Percentiles rank a stretch among this genome's conserved stretches.
Conservation (phyloP, 2,113 vertebrate species). For the Catharus fuscescens region DNA sequence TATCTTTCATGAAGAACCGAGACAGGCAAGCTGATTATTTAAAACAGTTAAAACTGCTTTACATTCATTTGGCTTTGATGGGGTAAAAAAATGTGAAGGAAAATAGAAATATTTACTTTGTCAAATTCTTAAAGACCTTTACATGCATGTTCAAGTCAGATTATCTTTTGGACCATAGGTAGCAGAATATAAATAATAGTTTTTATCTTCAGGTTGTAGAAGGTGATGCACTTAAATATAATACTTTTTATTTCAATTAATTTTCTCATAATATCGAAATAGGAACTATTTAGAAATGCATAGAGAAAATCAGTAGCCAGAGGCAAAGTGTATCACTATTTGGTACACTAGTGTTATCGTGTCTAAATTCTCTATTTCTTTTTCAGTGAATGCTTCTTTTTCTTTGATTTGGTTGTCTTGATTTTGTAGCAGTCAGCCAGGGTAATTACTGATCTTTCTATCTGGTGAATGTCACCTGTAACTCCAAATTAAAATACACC, state of each 20-base stretch:
- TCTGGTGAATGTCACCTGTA: not conserved
- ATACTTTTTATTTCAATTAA: not conserved
- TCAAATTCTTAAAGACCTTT: not conserved
- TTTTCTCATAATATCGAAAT: not conserved
- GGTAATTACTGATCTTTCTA: not conserved
- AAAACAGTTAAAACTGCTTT: constrained; percentile 28
- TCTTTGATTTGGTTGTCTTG: not conserved
- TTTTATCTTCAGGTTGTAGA: not conserved
- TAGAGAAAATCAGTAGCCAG: not conserved
- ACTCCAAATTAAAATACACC: not conserved
- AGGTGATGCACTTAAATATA: not conserved
- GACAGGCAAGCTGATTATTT: constrained; percentile 10
- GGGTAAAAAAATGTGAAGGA: not conserved
- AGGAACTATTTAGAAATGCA: not conserved
- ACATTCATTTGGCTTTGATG: constrained; percentile 25
- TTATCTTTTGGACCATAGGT: not conserved
- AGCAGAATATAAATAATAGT: not conserved
- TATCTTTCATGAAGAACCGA: constrained; percentile 46
- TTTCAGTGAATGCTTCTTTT: not conserved
- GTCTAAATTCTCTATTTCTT: not conserved
- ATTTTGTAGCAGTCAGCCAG: not conserved
- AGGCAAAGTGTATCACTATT: not conserved
- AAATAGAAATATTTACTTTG: constrained; percentile 28
- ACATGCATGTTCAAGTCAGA: not conserved
- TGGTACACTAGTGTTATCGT: not conserved